These are phyloP conservation scores for Hypselothyrea guttata DNA, from an alignment of 2,888 invertebrate genomes.

Conservation along the genomic window DNA sequence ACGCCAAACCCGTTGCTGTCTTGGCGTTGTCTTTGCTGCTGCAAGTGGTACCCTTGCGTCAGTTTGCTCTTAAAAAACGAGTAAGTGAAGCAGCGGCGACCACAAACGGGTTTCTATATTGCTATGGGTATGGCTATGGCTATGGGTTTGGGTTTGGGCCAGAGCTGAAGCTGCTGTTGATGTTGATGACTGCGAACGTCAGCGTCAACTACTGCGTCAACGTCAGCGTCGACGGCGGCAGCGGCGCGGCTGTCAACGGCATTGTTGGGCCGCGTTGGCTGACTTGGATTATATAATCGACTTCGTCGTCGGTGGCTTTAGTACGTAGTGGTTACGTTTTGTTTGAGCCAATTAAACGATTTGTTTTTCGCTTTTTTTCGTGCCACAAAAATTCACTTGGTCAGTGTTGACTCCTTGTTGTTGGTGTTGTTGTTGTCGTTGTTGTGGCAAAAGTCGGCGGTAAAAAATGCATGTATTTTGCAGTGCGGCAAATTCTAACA, in stretches of 20 bases:
- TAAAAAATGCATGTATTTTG: slow-evolving; percentile 50
- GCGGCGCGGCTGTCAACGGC: slow-evolving; percentile 55
- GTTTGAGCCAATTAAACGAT: slow-evolving; percentile 76
- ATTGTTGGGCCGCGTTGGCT: slow-evolving; percentile 50
- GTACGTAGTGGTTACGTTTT: slow-evolving; percentile 71
- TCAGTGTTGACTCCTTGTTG: slow-evolving; percentile 28
- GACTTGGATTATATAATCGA: slow-evolving; percentile 61
- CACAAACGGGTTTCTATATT: slow-evolving; percentile 56
- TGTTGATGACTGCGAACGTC: slow-evolving; percentile 2
- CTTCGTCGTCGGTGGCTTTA: slow-evolving; percentile 39
- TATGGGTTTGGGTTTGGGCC: slow-evolving; percentile 52
- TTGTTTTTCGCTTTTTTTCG: slow-evolving; percentile 70
- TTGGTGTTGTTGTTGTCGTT: slow-evolving; percentile 16
- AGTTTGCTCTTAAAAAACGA: slow-evolving; percentile 72
- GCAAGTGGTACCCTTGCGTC: slow-evolving; percentile 71
- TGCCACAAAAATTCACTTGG: slow-evolving; percentile 66
- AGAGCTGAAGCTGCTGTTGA: slow-evolving; percentile 3
- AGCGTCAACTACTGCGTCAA: slow-evolving; percentile 4
- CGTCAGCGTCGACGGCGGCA: slow-evolving; percentile 2
- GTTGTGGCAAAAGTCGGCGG: slow-evolving; percentile 26
- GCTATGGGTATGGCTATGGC: no score
- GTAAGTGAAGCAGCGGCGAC: slow-evolving; percentile 54
- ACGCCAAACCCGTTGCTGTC: slow-evolving; percentile 66
- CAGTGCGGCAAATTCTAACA: slow-evolving; percentile 62
- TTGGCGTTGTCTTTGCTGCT: slow-evolving; percentile 26